Conservation (phyloP, 2,113 vertebrate genomes). For the Eulacestoma nigropectus region DNA sequence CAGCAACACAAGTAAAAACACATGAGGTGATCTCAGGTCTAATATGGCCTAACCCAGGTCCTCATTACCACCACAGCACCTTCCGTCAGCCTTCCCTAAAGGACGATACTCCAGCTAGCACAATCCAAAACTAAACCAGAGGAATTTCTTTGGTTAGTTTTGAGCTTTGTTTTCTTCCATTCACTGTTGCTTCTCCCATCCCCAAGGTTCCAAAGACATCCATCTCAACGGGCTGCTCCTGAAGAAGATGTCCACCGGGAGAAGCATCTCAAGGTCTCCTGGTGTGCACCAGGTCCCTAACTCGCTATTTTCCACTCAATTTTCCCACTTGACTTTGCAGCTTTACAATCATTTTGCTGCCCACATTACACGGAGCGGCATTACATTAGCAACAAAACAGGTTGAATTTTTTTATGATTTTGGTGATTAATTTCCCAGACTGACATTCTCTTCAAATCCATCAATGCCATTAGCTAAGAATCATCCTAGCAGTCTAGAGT, state of each 20-base stretch:
- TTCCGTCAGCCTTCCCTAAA: neutral
- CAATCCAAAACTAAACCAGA: neutral
- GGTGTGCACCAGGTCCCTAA: neutral
- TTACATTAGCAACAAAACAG: neutral
- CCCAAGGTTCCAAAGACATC: neutral
- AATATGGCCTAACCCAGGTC: neutral
- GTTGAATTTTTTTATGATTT: neutral
- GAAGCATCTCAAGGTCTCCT: neutral
- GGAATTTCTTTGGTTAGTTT: neutral
- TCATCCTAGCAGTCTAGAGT: neutral
- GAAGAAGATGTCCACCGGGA: neutral
- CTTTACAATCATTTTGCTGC: neutral
- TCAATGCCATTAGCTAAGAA: neutral
- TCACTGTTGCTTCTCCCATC: neutral
- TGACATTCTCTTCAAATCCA: neutral
- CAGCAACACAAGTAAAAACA: rapidly evolving
- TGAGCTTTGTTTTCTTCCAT: neutral
- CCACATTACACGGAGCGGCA: rapidly evolving
- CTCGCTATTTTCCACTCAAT: neutral
- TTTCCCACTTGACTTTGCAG: neutral
- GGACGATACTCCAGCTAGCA: neutral
- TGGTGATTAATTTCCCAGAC: neutral
- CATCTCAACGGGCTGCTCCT: neutral
- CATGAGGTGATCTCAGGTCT: rapidly evolving
- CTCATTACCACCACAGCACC: neutral